Percentiles rank a stretch among this genome's conserved stretches.
Conservation (phyloP, 2,888 invertebrate species). For the Diarsia brunnea region DNA sequence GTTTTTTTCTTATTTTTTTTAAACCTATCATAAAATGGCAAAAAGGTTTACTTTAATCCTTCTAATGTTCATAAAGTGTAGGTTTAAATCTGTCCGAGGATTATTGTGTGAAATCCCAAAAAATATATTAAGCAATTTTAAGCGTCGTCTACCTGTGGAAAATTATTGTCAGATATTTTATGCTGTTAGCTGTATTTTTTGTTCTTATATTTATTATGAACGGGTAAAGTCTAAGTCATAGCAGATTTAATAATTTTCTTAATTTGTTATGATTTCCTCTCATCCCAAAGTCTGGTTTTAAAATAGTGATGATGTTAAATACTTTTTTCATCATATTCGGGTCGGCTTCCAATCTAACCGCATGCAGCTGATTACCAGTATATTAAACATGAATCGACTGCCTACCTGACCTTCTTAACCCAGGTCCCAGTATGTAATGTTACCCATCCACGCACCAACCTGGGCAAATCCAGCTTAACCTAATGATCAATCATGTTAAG, state of each 20-base stretch:
- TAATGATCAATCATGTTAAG: too few species aligned
- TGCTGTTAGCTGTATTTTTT: constrained; percentile 27
- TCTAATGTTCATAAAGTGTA: constrained; percentile 56
- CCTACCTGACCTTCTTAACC: too few species aligned
- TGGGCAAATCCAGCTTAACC: too few species aligned
- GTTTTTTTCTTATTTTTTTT: constrained; percentile 61
- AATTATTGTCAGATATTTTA: constrained; percentile 41
- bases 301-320: too few species aligned
- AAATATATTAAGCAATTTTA: constrained; percentile 35
- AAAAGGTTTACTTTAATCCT: constrained; percentile 53
- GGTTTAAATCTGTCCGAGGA: constrained; percentile 49
- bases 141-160: constrained; percentile 25
- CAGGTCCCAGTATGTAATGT: too few species aligned
- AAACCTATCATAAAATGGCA: constrained; percentile 56
- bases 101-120: constrained; percentile 45
- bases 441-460: too few species aligned
- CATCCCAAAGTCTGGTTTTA: neutral
- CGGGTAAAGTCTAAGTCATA: constrained; percentile 15
- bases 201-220: neutral
- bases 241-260: neutral
- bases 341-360: too few species aligned
- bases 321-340: too few species aligned
- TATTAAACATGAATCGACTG: too few species aligned
- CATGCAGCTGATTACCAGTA: too few species aligned
- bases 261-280: neutral